These are phyloP conservation scores for Manduca sexta DNA, from an alignment of 1,140 invertebrate genomes.

Conservation along the genomic window DNA sequence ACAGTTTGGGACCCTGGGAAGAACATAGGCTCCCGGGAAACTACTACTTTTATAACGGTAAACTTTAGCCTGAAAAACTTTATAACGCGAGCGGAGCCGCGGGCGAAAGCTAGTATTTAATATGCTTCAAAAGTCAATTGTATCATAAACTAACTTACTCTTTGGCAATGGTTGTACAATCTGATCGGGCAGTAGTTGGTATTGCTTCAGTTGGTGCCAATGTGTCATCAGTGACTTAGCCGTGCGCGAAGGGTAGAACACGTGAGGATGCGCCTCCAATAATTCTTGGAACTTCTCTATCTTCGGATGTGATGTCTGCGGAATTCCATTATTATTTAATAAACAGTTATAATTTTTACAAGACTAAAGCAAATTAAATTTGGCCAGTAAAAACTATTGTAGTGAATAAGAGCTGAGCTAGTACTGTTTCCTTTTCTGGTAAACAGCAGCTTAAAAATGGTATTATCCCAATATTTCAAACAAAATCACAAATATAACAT, in stretches of 20 bases:
- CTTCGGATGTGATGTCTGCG: conserved; percentile 73
- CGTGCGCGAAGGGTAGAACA: conserved; percentile 92
- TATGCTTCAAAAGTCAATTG: neutral
- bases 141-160: conserved; percentile 35
- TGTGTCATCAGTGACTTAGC: conserved; percentile 89
- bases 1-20: no score
- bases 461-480: no score
- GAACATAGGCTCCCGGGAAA: no score
- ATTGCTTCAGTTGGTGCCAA: conserved; percentile 96
- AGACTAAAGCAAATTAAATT: no score
- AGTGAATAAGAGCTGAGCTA: no score
- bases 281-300: conserved; percentile 89
- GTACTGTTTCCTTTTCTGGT: no score
- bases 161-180: conserved; percentile 78
- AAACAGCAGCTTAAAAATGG: no score
- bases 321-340: conserved; percentile 3
- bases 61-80: no score
- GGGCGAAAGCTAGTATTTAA: neutral
- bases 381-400: no score
- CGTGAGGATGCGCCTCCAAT: conserved; percentile 86
- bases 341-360: neutral
- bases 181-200: conserved; percentile 93
- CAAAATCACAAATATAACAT: no score
- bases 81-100: no score
- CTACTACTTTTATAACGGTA: no score